Conservation (phyloP, 2,888 invertebrate species). For the Nephrotoma flavescens region DNA sequence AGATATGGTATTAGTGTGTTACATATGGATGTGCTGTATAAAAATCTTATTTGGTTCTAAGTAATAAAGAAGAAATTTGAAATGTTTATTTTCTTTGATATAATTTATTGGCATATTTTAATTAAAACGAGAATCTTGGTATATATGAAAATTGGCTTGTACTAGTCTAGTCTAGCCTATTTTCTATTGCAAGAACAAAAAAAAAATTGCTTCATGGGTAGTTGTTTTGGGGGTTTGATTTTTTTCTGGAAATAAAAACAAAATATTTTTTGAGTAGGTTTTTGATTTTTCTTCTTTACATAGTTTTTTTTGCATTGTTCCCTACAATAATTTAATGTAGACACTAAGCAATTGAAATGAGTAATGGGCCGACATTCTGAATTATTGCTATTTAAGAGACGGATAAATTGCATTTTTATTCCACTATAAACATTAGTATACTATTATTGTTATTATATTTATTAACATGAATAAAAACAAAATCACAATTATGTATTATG, state of each 20-base stretch:
- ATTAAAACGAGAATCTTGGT: background rate
- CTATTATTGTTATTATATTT: background rate
- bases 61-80: background rate
- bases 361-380: constrained; percentile 3
- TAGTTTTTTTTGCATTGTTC: background rate
- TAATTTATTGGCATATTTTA: constrained; percentile 1
- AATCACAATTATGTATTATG: constrained; percentile 2
- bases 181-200: background rate
- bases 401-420: constrained; percentile 1
- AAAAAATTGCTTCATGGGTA: background rate
- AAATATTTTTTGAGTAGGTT: constrained; percentile 1
- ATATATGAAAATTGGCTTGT: background rate
- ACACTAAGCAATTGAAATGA: constrained; percentile 5
- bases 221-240: background rate
- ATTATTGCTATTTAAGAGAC: background rate
- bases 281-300: background rate
- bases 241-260: background rate
- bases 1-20: background rate
- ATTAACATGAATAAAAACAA: background rate
- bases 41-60: background rate
- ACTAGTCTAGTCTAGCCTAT: background rate
- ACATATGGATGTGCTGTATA: background rate
- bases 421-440: constrained; percentile 1
- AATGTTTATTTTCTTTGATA: background rate
- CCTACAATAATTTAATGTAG: background rate